These are phyloP conservation scores for Tinea trinotella DNA, from an alignment of 2,888 invertebrate genomes.

Conservation along the genomic window DNA sequence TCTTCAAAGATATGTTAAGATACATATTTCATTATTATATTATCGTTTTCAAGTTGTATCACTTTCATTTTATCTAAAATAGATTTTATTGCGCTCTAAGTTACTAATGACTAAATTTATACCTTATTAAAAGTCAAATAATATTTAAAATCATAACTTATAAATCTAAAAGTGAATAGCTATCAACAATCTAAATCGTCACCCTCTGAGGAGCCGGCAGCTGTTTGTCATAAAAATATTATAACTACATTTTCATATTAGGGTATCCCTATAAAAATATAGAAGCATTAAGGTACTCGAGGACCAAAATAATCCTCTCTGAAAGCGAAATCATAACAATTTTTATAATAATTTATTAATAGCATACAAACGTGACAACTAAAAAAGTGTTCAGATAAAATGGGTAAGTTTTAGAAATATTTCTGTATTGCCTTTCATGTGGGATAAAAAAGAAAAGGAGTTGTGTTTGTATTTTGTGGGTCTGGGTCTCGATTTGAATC, in stretches of 20 bases:
- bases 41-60: too few species aligned
- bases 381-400: constrained; percentile 28
- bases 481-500: constrained; percentile 61
- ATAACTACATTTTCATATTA: constrained; percentile 16
- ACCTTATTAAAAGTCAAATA: not conserved
- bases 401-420: constrained; percentile 43
- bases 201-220: constrained; percentile 40
- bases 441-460: constrained; percentile 42
- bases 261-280: constrained; percentile 18
- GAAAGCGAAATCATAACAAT: constrained; percentile 46
- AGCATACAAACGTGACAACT: constrained; percentile 45
- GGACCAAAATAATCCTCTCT: constrained; percentile 46
- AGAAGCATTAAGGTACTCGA: constrained; percentile 26
- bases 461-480: constrained; percentile 58
- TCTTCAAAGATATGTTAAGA: not conserved
- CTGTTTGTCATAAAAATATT: constrained; percentile 19
- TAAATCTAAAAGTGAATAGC: constrained; percentile 14
- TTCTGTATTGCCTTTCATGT: constrained; percentile 48
- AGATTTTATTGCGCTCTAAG: not conserved
- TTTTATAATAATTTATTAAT: constrained; percentile 49
- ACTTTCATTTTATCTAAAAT: not conserved
- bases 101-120: not conserved
- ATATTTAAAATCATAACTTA: constrained; percentile 6
- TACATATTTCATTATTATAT: not conserved
- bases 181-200: constrained; percentile 12